phyloP scores from a whole-genome alignment of 2,113 vertebrate species.

The Pterocles orientalis region DNA sequence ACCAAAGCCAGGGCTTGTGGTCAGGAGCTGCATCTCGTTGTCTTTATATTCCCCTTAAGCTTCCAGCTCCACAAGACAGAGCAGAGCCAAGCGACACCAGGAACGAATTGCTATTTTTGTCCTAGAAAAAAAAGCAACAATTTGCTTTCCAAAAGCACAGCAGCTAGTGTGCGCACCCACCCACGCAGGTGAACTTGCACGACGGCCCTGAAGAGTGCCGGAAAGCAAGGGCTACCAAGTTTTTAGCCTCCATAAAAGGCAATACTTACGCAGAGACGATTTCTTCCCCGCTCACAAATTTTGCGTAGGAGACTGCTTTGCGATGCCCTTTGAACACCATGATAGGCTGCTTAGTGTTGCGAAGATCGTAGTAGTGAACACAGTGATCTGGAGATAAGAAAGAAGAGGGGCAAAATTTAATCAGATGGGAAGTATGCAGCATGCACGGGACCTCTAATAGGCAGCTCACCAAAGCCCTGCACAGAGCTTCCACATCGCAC shows the following conservation, averaged over 20 bases:
- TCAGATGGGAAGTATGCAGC: neutral
- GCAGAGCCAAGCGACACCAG: neutral
- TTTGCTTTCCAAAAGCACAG: conserved; percentile 30
- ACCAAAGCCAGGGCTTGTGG: neutral
- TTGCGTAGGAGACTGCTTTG: conserved; percentile 97
- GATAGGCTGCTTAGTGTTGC: conserved; percentile 99
- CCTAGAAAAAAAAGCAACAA: neutral
- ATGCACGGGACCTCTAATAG: neutral
- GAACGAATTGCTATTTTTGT: neutral
- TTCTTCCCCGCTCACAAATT: conserved; percentile 98
- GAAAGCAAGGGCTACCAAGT: neutral
- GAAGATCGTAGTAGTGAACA: conserved; percentile 98
- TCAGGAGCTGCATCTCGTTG: neutral
- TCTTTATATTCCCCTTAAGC: neutral
- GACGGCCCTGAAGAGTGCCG: fast-evolving
- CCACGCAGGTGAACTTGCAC: neutral
- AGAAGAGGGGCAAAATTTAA: neutral
- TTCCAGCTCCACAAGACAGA: neutral
- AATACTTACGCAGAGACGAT: conserved; percentile 97
- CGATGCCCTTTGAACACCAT: conserved; percentile 99
- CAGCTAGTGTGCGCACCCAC: neutral
- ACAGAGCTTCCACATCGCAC: neutral
- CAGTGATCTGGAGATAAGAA: conserved; percentile 87
- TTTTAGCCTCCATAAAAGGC: neutral
- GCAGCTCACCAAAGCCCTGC: neutral